Percentiles rank a stretch among this genome's conserved stretches.
phyloP scores from a whole-genome alignment of 2,113 vertebrate species.

The Sapayoa aenigma region DNA sequence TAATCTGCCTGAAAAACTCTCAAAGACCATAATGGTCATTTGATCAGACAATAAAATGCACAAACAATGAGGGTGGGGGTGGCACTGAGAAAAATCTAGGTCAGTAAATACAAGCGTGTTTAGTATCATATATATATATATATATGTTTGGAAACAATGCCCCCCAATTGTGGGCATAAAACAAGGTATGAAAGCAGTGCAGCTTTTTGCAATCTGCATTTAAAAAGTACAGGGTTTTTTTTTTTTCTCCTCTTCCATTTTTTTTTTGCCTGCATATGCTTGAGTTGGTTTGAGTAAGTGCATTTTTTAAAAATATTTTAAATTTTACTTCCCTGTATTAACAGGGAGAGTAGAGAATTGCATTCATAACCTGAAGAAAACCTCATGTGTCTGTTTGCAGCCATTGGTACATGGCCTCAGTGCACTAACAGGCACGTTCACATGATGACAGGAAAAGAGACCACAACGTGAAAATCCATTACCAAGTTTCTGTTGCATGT shows the following conservation, averaged over 20 bases:
- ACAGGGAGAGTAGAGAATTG: background rate
- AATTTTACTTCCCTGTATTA: background rate
- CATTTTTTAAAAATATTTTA: background rate
- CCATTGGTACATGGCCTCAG: background rate
- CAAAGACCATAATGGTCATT: background rate
- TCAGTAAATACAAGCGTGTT: background rate
- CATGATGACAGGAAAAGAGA: background rate
- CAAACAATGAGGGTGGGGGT: background rate
- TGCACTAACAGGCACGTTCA: background rate
- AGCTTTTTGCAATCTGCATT: background rate
- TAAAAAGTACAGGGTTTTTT: background rate
- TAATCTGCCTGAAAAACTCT: background rate
- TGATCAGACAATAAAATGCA: background rate
- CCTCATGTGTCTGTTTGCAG: rapidly evolving
- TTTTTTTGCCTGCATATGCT: background rate
- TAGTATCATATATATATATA: background rate
- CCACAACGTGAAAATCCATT: background rate
- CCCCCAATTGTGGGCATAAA: background rate
- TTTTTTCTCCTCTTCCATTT: background rate
- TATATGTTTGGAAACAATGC: background rate
- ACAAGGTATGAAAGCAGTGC: background rate
- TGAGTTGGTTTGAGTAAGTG: background rate
- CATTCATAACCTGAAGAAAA: background rate
- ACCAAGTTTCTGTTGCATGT: background rate
- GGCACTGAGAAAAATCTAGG: background rate